phyloP scores from a whole-genome alignment of 2,888 invertebrate genomes.

The Terebella lapidaria region DNA sequence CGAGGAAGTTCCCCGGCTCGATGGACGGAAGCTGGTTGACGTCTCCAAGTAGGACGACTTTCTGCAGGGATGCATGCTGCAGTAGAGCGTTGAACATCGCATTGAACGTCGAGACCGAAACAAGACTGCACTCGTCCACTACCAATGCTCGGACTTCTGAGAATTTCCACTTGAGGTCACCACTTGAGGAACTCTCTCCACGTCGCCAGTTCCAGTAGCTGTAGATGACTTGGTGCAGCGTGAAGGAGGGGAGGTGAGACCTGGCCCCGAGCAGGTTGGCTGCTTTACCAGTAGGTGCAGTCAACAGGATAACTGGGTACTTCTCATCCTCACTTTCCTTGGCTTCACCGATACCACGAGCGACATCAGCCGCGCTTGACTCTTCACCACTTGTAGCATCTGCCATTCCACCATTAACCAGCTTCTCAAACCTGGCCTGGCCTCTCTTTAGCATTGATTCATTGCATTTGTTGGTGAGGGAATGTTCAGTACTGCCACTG shows the following conservation, averaged over 20 bases:
- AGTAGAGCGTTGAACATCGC: slow-evolving; percentile 32
- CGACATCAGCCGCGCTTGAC: not conserved
- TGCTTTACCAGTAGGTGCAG: slow-evolving; percentile 46
- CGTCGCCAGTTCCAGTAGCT: not conserved
- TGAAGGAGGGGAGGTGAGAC: slow-evolving; percentile 32
- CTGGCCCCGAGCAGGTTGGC: slow-evolving; percentile 40
- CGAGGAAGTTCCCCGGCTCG: slow-evolving; percentile 44
- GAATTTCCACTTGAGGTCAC: slow-evolving; percentile 26
- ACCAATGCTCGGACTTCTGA: slow-evolving; percentile 30
- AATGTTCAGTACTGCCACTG: too few species aligned
- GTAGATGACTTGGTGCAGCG: slow-evolving; percentile 27
- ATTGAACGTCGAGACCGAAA: slow-evolving; percentile 36
- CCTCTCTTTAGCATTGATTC: too few species aligned
- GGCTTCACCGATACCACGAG: not conserved
- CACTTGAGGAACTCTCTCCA: not conserved
- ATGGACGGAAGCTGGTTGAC: slow-evolving; percentile 44
- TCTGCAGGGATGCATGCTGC: slow-evolving; percentile 28
- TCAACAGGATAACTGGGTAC: slow-evolving; percentile 27
- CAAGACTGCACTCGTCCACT: slow-evolving; percentile 45
- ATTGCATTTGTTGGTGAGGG: too few species aligned
- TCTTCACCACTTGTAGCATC: not conserved
- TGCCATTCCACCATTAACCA: too few species aligned
- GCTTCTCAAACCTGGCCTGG: too few species aligned
- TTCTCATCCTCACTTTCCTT: not conserved
- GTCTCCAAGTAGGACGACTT: slow-evolving; percentile 42